Base-by-base conservation (phyloP, 1,140 invertebrate species). In the Cylas formicarius region DNA sequence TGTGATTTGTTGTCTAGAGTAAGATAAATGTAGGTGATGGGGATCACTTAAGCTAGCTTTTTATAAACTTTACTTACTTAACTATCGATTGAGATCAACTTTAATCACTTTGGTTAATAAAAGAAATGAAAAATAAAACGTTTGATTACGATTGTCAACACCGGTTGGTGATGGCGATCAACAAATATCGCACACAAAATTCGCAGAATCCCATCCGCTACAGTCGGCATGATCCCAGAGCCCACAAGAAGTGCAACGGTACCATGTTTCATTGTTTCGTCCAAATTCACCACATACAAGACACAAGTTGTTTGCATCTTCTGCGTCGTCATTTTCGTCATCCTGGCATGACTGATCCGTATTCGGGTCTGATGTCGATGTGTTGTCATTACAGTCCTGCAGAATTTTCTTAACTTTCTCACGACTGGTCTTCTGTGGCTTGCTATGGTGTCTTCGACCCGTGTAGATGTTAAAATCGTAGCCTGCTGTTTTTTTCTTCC, bases 211-310 rank as follows among this genome's bases (percentile, higher is more conserved):
- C 38, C 56, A 58, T 41, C 60, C 52, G 26, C 50, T 51, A 37
- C 55, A 61, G 37, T 49, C 23, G 43, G 55, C 46, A 45, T 63
- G 58, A 48, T 52, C 32, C 55, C 56, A 62, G 28, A 56, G 27
- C 44, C 55, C 52, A 28, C 60, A 61, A 6, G 37, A 11, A 26
- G 46, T 56, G 40, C 58, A 58, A 21, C 52, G 39, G 48, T 59
- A 60, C 55, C 57, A 61, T 34, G 57, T 4, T 44, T 58, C 57
- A 33, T 57, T 58, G 50, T 59, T 56, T 53, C 44, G 50, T 46
- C 51, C 49, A 49, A 43, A 27, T 26, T 52, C 38, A 21, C 42
- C 28, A 24, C 49, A 52, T 24, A 36, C 22, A 17, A 43, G 50
- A 41, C 58, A 62, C 44, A n/a, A n/a, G n/a, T 52, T 52, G 23